Conservation (phyloP, 2,888 invertebrate species). For the Volucella zonaria region DNA sequence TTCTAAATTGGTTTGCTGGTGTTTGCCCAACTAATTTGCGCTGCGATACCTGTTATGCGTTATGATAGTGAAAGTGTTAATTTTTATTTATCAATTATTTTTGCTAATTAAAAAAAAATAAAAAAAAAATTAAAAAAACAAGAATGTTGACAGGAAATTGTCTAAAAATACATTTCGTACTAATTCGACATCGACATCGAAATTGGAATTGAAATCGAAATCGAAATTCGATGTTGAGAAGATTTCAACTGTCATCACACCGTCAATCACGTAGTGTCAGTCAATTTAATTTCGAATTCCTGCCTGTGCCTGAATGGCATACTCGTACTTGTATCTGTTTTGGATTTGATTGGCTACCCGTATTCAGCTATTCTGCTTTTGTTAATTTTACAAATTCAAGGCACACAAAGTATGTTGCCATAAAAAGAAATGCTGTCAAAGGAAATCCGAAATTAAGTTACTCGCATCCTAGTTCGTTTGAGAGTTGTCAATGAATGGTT, state of each 20-base stretch:
- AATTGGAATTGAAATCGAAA: constrained; percentile 20
- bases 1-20: neutral
- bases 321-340: constrained; percentile 16
- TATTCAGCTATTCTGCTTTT: neutral
- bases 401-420: constrained; percentile 39
- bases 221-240: neutral
- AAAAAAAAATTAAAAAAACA: neutral
- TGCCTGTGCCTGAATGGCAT: constrained; percentile 34
- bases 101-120: constrained; percentile 20
- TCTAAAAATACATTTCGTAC: too few relatives aligned
- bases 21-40: neutral
- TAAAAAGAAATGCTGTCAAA: constrained; percentile 13
- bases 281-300: constrained; percentile 47
- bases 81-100: constrained; percentile 27
- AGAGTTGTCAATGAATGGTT: neutral
- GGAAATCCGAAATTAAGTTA: constrained; percentile 7
- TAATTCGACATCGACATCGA: neutral
- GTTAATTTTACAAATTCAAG: constrained; percentile 28
- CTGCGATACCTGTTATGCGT: neutral
- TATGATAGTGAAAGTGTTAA: constrained; percentile 18
- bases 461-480: neutral
- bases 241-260: neutral
- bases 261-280: constrained; percentile 45
- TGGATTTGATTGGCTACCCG: neutral
- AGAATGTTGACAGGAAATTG: constrained; percentile 1